Percentiles rank a stretch among this genome's conserved stretches.
phyloP scores from a whole-genome alignment of 2,113 vertebrate genomes.

The Bos javanicus region DNA sequence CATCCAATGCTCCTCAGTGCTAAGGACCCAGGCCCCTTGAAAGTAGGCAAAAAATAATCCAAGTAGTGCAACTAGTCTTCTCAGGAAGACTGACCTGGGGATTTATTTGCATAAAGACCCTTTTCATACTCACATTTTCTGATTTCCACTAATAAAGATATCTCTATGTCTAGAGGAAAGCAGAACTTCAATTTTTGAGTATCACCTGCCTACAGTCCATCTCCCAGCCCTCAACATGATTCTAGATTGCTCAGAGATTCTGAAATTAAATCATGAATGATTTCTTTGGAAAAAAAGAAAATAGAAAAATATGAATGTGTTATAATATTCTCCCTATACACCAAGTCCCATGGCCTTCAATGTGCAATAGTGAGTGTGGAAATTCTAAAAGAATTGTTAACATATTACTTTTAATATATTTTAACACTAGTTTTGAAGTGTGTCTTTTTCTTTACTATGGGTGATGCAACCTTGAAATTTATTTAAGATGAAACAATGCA shows the following conservation, averaged over 20 bases:
- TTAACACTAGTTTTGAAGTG: conserved; percentile 26
- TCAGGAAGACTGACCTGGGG: background rate
- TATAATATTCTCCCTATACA: background rate
- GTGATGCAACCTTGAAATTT: conserved; percentile 19
- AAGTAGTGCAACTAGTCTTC: background rate
- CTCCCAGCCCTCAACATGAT: background rate
- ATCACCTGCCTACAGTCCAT: background rate
- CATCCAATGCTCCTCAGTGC: fast-evolving
- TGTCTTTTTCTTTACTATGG: background rate
- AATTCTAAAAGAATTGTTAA: background rate
- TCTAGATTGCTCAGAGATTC: background rate
- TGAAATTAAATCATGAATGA: background rate
- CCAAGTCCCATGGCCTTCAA: background rate
- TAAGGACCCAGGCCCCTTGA: background rate
- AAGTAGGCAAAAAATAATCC: background rate
- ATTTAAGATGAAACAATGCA: conserved; percentile 26
- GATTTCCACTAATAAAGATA: fast-evolving
- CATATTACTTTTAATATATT: background rate
- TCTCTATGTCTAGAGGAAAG: background rate
- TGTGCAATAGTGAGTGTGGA: background rate
- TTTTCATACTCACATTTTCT: background rate
- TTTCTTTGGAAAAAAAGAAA: background rate
- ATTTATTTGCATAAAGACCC: fast-evolving
- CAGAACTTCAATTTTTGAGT: background rate
- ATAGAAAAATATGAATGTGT: background rate